These are phyloP conservation scores for Microtus richardsoni DNA, from an alignment of 2,113 vertebrate genomes.

Conservation along the genomic window DNA sequence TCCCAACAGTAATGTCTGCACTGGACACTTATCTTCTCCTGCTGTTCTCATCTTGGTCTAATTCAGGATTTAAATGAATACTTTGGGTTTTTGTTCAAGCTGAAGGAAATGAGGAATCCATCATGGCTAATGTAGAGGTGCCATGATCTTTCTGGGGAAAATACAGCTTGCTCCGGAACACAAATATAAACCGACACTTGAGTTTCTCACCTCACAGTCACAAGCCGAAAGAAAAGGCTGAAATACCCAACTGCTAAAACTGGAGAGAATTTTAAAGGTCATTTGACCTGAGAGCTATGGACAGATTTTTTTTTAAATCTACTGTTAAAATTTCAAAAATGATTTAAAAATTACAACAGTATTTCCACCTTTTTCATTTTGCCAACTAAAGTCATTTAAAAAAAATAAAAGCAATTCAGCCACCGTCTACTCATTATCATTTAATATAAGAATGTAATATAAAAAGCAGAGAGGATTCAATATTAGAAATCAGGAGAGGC, in stretches of 20 bases:
- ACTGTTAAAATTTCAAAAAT: conserved; percentile 42
- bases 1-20: neutral
- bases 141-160: conserved; percentile 10
- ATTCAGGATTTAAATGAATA: neutral
- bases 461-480: neutral
- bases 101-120: conserved; percentile 7
- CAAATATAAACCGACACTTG: conserved; percentile 67
- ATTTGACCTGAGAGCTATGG: neutral
- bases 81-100: conserved; percentile 20
- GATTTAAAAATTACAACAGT: conserved; percentile 41
- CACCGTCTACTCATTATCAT: neutral
- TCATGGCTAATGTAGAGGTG: neutral
- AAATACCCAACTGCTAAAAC: conserved; percentile 10
- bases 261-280: conserved; percentile 48
- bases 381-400: conserved; percentile 45
- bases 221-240: conserved; percentile 48
- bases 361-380: conserved; percentile 37
- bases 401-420: conserved; percentile 40
- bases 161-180: neutral
- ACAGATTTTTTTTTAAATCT: neutral
- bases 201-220: conserved; percentile 54
- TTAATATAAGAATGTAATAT: conserved; percentile 37
- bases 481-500: conserved; percentile 7
- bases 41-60: conserved; percentile 31
- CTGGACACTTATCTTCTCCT: neutral